Evolutionary conservation across 2,888 invertebrate species (phyloP).

Genomic region (Octonoba sinensis): DNA sequence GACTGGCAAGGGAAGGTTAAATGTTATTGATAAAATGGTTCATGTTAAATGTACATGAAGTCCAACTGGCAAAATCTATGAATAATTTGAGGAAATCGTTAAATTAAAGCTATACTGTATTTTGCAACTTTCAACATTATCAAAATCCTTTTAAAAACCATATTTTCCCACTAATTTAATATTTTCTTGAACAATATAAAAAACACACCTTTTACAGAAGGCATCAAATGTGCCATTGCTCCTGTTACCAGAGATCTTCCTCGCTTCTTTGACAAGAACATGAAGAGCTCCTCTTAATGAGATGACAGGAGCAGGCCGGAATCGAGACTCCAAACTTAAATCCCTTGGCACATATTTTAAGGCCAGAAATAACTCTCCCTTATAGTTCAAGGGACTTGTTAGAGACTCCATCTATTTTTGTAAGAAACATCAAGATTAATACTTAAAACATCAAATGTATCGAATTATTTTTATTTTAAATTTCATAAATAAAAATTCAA

Average conservation of each 20-base stretch:
- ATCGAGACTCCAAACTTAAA: constrained; percentile 66
- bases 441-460: neutral
- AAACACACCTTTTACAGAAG: constrained; percentile 89
- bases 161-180: too few relatives aligned
- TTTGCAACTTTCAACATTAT: too few relatives aligned
- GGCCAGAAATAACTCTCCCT: constrained; percentile 92
- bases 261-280: constrained; percentile 93
- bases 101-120: too few relatives aligned
- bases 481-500: neutral
- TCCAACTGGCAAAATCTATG: too few relatives aligned
- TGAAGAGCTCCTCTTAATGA: constrained; percentile 84
- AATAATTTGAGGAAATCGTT: too few relatives aligned
- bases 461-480: neutral
- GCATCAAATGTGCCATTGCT: constrained; percentile 92
- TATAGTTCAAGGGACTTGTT: constrained; percentile 82
- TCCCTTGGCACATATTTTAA: constrained; percentile 90
- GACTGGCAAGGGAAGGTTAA: too few relatives aligned
- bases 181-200: too few relatives aligned
- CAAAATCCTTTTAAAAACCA: too few relatives aligned
- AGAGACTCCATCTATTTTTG: constrained; percentile 50
- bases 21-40: too few relatives aligned
- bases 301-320: constrained; percentile 46
- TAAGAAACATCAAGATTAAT: too few relatives aligned
- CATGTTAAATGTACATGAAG: too few relatives aligned
- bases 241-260: constrained; percentile 87